Percentiles rank a stretch among this genome's conserved stretches.
These are phyloP conservation scores for Epinephelus lanceolatus DNA, from an alignment of 2,113 vertebrate species.

Conservation along the genomic window DNA sequence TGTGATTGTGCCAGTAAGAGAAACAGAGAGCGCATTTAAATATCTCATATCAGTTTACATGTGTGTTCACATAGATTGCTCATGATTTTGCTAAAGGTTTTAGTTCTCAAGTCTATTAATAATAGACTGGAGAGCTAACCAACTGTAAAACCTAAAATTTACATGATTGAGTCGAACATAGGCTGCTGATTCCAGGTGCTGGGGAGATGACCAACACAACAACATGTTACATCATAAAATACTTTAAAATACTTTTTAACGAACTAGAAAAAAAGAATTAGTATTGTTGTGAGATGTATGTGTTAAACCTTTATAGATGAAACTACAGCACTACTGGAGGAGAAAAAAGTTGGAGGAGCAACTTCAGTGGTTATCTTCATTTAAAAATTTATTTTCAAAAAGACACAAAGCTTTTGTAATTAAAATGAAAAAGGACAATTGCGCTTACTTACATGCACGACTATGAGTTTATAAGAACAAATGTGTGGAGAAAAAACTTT, in stretches of 20 bases:
- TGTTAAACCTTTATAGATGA: background rate
- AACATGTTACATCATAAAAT: background rate
- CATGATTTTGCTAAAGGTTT: constrained; percentile 36
- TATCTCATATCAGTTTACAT: constrained; percentile 60
- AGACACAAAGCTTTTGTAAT: background rate
- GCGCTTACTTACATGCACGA: constrained; percentile 32
- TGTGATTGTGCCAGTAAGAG: constrained; percentile 54
- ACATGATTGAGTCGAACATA: constrained; percentile 17
- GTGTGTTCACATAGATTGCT: constrained; percentile 6
- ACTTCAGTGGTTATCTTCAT: background rate
- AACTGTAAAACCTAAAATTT: constrained; percentile 33
- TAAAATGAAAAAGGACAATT: background rate
- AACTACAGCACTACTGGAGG: background rate
- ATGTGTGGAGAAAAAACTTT: background rate
- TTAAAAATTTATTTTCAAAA: constrained; percentile 40
- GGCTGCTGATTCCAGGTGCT: constrained; percentile 45
- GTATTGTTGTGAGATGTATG: background rate
- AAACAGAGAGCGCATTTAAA: constrained; percentile 57
- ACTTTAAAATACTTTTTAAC: background rate
- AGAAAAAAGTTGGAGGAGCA: background rate
- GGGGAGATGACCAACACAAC: background rate
- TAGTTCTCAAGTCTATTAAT: constrained; percentile 20
- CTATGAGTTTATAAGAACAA: background rate
- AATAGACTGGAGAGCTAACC: constrained; percentile 11
- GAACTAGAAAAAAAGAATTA: background rate